Evolutionary conservation across 2,797 vertebrate species (phyloP).

Genomic region (Delichon dasypus): DNA sequence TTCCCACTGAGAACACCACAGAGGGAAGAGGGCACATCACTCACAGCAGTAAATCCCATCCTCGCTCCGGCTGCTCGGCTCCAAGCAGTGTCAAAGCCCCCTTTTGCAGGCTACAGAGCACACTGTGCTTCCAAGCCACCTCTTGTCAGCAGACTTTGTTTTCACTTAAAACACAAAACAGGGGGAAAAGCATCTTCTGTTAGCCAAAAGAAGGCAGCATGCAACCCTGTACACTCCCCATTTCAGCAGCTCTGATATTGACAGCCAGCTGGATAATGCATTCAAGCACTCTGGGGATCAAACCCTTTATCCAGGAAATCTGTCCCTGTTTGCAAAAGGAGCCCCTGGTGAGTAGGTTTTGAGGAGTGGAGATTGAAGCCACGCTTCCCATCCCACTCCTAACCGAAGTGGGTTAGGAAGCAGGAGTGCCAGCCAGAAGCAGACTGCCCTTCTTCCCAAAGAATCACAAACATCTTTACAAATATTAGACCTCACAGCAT

Average conservation of each 20-base stretch:
- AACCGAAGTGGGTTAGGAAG: not conserved
- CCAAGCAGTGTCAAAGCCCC: not conserved
- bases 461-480: not conserved
- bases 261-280: not conserved
- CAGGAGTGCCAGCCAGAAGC: not conserved
- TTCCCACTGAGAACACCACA: not conserved
- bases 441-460: not conserved
- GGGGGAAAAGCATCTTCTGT: not conserved
- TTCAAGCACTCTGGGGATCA: not conserved
- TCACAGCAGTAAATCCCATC: slow-evolving; percentile 4
- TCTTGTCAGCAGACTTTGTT: not conserved
- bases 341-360: not conserved
- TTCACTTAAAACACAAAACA: not conserved
- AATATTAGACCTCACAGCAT: not conserved
- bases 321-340: not conserved
- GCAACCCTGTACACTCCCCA: not conserved
- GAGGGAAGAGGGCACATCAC: not conserved
- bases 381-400: not conserved
- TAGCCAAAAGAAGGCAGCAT: not conserved
- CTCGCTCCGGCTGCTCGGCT: accelerated
- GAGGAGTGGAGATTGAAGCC: not conserved
- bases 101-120: not conserved
- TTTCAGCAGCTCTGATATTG: not conserved
- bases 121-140: not conserved
- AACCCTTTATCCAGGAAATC: not conserved